phyloP scores from a whole-genome alignment of 2,797 vertebrate species.

The Lagorchestes hirsutus region DNA sequence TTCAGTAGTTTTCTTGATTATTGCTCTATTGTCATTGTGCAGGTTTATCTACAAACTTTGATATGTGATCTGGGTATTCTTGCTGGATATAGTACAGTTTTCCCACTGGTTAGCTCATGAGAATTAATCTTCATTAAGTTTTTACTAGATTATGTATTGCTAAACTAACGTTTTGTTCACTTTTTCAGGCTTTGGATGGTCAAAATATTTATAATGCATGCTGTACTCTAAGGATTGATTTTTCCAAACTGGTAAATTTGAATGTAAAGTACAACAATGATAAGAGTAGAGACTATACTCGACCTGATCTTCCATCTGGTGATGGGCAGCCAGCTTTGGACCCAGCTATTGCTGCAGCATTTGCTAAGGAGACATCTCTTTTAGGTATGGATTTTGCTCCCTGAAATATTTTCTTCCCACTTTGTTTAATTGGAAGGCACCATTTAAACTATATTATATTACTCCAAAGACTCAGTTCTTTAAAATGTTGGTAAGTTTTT shows the following conservation, averaged over 20 bases:
- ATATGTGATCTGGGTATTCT: not conserved
- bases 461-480: constrained; percentile 33
- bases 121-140: not conserved
- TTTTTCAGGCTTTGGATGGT: constrained; percentile 94
- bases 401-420: constrained; percentile 52
- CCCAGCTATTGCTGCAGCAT: constrained; percentile 92
- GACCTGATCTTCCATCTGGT: constrained; percentile 96
- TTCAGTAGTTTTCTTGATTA: not conserved
- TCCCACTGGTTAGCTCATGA: constrained; percentile 12
- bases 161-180: constrained; percentile 63
- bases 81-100: not conserved
- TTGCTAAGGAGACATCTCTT: constrained; percentile 97
- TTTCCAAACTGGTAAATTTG: constrained; percentile 98
- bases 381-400: constrained; percentile 91
- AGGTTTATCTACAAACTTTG: not conserved
- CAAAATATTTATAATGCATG: constrained; percentile 99
- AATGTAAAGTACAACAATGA: constrained; percentile 99
- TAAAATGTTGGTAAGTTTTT: constrained; percentile 36
- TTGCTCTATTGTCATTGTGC: not conserved
- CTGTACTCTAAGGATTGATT: constrained; percentile 98
- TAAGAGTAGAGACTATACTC: constrained; percentile 98
- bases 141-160: constrained; percentile 59
- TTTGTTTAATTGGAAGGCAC: constrained; percentile 45
- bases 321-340: constrained; percentile 96
- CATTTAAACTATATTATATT: constrained; percentile 38